Base-by-base conservation (phyloP, 2,113 vertebrate genomes). In the Donacobius atricapilla region DNA sequence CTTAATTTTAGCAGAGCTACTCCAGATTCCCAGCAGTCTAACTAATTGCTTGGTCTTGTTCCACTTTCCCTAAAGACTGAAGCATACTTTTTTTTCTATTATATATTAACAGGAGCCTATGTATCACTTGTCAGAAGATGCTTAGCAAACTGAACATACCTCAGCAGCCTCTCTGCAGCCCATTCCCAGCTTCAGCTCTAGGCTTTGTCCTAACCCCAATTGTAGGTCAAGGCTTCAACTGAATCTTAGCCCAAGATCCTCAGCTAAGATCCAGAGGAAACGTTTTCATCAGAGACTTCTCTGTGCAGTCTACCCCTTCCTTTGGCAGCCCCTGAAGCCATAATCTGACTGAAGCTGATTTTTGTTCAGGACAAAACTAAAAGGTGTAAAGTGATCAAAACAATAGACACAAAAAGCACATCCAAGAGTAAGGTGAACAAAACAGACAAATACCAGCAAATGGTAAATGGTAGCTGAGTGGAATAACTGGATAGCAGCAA, bases 11-110 rank as follows among this genome's bases (percentile, higher is more conserved):
- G 72, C 64, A 71, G 28, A 73, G 21, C 27, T 94, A 19, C 60
- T 79, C 28, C 65, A 84, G 72, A 69, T 96, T 96, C 53, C 65
- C 71, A 94, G 80, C 80, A 92, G 95, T 78, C 76, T 93, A 58
- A 89, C 90, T 91, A 93, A 96, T 88, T 86, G 60, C 37, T 96
- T 96, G 88, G 90, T 75, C 51, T 88, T 86, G 25, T 90, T 95
- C 90, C 84, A 93, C 68, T 93, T 94, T 90, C 79, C 72, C 80
- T 90, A 83, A 90, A 73, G 92, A 90, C 24, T 40, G 51, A 93
- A 87, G 25, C 13, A 58, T 50, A 28, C 11, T 0, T 63, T 92
- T 86, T 89, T 83, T 66, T 65, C 31, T 78, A 70, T 84, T 68
- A 89, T 66, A 90, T 93, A 87, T 70, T 90, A 81, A 86, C 35